Percentiles rank a stretch among this genome's conserved stretches.
These are phyloP conservation scores for Thysanoteuthis rhombus DNA, from an alignment of 2,888 invertebrate genomes.

Conservation along the genomic window DNA sequence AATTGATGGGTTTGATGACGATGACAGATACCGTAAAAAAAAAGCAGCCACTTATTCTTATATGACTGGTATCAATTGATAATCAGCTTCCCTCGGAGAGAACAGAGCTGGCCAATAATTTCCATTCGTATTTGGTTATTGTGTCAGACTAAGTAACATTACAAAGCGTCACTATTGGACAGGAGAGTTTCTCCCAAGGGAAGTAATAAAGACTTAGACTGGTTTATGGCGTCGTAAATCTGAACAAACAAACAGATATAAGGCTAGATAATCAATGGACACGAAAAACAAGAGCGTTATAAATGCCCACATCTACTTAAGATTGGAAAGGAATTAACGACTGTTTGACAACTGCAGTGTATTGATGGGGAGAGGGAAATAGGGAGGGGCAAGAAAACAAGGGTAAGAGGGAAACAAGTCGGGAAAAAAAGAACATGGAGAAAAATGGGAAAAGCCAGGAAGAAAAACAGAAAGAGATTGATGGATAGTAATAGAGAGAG, in stretches of 20 bases:
- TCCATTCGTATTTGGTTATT: background rate
- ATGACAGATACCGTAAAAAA: background rate
- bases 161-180: background rate
- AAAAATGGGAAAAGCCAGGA: background rate
- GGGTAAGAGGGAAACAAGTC: background rate
- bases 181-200: conserved; percentile 12
- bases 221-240: conserved; percentile 12
- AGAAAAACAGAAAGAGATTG: background rate
- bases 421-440: too few relatives aligned
- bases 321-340: conserved; percentile 12
- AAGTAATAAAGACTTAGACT: conserved; percentile 1
- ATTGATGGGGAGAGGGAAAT: background rate
- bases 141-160: background rate
- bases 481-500: background rate
- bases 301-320: conserved; percentile 12
- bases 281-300: conserved; percentile 12
- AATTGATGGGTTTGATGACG: background rate
- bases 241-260: background rate
- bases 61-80: background rate
- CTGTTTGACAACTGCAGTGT: background rate
- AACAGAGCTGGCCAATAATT: background rate
- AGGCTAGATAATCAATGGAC: background rate
- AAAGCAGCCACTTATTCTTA: background rate
- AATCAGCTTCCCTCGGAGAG: background rate
- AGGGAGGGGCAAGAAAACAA: background rate